Evolutionary conservation across 1,140 invertebrate genomes (phyloP).

Genomic region (Daktulosphaira vitifoliae): DNA sequence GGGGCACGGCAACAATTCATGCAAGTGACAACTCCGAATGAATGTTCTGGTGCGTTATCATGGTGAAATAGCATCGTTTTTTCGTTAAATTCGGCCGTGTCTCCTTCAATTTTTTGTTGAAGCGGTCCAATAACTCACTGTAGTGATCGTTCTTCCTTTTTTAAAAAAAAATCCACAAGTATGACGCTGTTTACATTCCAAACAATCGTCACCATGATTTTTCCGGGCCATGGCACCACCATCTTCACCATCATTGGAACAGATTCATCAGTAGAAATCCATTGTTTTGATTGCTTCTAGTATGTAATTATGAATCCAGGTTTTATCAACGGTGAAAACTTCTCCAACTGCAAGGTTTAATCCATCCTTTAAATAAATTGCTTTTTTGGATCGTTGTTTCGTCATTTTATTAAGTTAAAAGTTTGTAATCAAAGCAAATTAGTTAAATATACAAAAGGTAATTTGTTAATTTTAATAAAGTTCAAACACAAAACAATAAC

Average conservation of each 20-base stretch:
- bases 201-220: background rate
- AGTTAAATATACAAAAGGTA: no score
- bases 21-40: background rate
- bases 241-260: background rate
- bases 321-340: background rate
- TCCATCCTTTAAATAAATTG: no score
- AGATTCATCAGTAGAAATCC: background rate
- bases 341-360: no score
- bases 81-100: no score
- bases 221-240: background rate
- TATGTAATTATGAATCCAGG: background rate
- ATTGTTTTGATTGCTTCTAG: background rate
- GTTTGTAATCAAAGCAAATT: no score
- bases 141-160: background rate
- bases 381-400: no score
- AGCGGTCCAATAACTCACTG: background rate
- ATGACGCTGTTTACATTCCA: background rate
- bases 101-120: no score
- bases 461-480: no score
- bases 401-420: no score
- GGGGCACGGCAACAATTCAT: background rate
- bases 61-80: constrained; percentile 33
- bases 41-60: constrained; percentile 31
- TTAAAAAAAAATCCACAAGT: background rate
- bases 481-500: no score